Evolutionary conservation across 2,797 vertebrate genomes (phyloP).

Genomic region (Pangasius macronema): DNA sequence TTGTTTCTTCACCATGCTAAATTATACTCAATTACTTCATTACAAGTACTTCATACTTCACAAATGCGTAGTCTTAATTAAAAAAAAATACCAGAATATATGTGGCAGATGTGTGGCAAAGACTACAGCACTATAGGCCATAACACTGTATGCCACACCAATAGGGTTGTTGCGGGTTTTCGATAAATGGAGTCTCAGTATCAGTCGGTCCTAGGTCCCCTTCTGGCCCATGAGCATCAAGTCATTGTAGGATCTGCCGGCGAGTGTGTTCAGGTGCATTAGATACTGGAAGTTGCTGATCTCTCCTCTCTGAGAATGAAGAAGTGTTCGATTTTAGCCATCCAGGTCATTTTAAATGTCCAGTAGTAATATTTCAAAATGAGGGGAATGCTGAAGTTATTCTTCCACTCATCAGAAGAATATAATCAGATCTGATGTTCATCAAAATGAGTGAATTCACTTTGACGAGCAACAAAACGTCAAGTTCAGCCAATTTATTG

Average conservation of each 20-base stretch:
- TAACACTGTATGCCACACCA: background rate
- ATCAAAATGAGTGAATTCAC: background rate
- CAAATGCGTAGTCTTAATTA: background rate
- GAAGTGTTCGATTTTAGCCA: background rate
- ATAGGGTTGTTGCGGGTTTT: too few relatives aligned
- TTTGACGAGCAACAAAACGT: background rate
- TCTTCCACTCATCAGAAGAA: background rate
- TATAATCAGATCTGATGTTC: background rate
- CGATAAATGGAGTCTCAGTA: too few relatives aligned
- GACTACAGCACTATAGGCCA: background rate
- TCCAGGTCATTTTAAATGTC: background rate
- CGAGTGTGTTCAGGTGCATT: conserved; percentile 98
- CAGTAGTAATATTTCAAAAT: background rate
- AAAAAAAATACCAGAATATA: background rate
- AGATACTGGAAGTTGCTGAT: conserved; percentile 99
- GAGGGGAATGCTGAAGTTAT: background rate
- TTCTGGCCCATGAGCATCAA: too few relatives aligned
- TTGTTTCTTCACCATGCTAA: background rate
- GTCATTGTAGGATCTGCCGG: conserved; percentile 96
- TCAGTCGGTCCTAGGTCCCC: too few relatives aligned
- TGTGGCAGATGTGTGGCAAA: background rate
- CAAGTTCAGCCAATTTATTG: background rate
- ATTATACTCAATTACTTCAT: background rate
- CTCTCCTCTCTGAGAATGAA: conserved; percentile 85
- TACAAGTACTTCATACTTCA: too few relatives aligned